Base-by-base conservation (phyloP, 2,113 vertebrate species). In the Takifugu bimaculatus region DNA sequence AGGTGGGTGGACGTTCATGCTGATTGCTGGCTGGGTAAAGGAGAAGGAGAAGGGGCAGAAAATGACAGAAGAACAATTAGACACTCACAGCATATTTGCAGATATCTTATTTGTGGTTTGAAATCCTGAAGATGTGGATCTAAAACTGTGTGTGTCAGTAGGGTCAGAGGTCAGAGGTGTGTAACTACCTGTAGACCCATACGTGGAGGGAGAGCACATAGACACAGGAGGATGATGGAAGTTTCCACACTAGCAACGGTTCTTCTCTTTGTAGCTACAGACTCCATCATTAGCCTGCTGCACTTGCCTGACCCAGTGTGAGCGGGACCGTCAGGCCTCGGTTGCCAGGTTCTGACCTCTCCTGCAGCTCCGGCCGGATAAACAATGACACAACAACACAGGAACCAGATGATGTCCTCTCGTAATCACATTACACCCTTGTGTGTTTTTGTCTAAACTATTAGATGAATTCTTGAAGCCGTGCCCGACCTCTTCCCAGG, bases 331-430 rank as follows among this genome's bases (percentile, higher is more conserved):
- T 20, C 20, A 14, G 29, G 26, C 26, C 49, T 11, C 2, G 28
- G 52, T 53, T 26, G 28, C 5, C 7, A 71, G 65, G 29, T 72
- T 28, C 26, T 68, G 62, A 57, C 74, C 60, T 44, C 54, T 80
- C 54, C 45, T 65, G 50, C 26, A 56, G 60, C 52, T 78, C 28
- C 56, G 35, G 39, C 13, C 20, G 55, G 67, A 85, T 74, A 29
- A 78, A 57, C 70, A 59, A 81, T 78, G 79, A 77, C 71, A 86
- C 79, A 67, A 54, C 53, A 52, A 45, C 74, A 71, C 62, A 81
- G 56, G 75, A 89, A 87, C 70, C 85, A 88, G 83, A 86, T 72
- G 82, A 79, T 81, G 62, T 82, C 78, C 68, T 78, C 72, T 72
- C 9, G 11, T 51, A 32, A 45, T 14, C 44, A 45, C 26, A 57